phyloP scores from a whole-genome alignment of 2,113 vertebrate genomes.

The Perca fluviatilis region DNA sequence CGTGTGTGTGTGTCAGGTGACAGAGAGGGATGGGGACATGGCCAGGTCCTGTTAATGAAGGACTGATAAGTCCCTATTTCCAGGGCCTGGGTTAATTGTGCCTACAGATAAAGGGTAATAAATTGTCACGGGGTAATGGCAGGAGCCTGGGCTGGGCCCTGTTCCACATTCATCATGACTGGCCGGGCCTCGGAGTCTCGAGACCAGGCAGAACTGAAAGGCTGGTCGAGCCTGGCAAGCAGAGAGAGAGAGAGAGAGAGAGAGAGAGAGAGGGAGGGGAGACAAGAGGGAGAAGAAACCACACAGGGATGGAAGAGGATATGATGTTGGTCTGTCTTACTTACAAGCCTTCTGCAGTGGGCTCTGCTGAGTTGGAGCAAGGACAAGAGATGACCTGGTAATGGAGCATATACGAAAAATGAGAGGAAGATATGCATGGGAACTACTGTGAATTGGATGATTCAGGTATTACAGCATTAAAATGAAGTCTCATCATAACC shows the following conservation, averaged over 20 bases:
- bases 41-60: slow-evolving; percentile 80
- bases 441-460: background rate
- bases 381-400: slow-evolving; percentile 27
- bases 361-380: slow-evolving; percentile 17
- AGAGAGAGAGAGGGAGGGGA: slow-evolving; percentile 13
- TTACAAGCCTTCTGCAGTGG: slow-evolving; percentile 8
- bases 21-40: slow-evolving; percentile 81
- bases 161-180: slow-evolving; percentile 81
- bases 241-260: slow-evolving; percentile 21
- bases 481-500: background rate
- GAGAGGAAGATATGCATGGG: background rate
- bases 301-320: slow-evolving; percentile 26
- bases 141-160: slow-evolving; percentile 69
- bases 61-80: slow-evolving; percentile 84
- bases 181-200: slow-evolving; percentile 45
- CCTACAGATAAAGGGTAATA: slow-evolving; percentile 84
- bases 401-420: slow-evolving; percentile 9
- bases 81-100: slow-evolving; percentile 83
- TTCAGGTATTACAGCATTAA: background rate
- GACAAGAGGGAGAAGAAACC: slow-evolving; percentile 16
- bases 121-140: slow-evolving; percentile 82
- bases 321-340: slow-evolving; percentile 27
- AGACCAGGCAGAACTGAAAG: slow-evolving; percentile 44
- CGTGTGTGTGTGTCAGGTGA: slow-evolving; percentile 66
- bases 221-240: slow-evolving; percentile 21